Percentiles rank a stretch among this genome's conserved stretches.
phyloP scores from a whole-genome alignment of 2,113 vertebrate species.

The Siphamia tubifer region DNA sequence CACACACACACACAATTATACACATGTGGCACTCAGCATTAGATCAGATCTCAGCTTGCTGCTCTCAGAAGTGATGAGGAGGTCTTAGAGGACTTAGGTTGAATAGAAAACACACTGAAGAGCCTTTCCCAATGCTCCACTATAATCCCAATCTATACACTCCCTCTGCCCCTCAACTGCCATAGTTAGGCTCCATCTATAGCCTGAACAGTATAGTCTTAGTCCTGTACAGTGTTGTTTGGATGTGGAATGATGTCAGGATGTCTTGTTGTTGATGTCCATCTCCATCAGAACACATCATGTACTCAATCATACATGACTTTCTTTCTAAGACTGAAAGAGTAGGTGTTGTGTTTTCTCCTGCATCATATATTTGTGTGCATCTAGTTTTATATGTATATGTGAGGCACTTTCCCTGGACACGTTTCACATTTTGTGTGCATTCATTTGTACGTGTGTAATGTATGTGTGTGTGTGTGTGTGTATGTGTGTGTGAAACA shows the following conservation, averaged over 20 bases:
- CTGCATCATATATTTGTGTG: neutral
- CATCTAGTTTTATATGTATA: neutral
- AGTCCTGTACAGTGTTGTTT: neutral
- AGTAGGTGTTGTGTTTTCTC: neutral
- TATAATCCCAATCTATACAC: slow-evolving; percentile 65
- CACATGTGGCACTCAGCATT: slow-evolving; percentile 73
- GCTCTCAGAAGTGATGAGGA: slow-evolving; percentile 74
- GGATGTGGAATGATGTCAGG: neutral
- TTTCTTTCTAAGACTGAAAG: no score
- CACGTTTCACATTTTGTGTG: slow-evolving; percentile 25
- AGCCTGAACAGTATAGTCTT: slow-evolving; percentile 2
- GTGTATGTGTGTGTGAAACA: slow-evolving; percentile 34
- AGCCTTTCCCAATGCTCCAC: slow-evolving; percentile 54
- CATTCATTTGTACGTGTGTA: slow-evolving; percentile 4
- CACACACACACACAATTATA: slow-evolving; percentile 21
- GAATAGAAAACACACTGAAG: slow-evolving; percentile 73
- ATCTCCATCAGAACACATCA: neutral
- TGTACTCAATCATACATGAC: neutral
- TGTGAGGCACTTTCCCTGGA: slow-evolving; percentile 34
- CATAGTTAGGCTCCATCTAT: slow-evolving; percentile 42
- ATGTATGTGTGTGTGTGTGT: slow-evolving; percentile 21
- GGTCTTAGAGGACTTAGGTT: slow-evolving; percentile 72
- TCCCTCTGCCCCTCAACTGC: slow-evolving; percentile 37
- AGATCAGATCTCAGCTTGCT: slow-evolving; percentile 77
- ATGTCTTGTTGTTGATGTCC: neutral